Percentiles rank a stretch among this genome's conserved stretches.
These are phyloP conservation scores for Steinernema feltiae DNA, from an alignment of 1,140 invertebrate species.

Conservation along the genomic window DNA sequence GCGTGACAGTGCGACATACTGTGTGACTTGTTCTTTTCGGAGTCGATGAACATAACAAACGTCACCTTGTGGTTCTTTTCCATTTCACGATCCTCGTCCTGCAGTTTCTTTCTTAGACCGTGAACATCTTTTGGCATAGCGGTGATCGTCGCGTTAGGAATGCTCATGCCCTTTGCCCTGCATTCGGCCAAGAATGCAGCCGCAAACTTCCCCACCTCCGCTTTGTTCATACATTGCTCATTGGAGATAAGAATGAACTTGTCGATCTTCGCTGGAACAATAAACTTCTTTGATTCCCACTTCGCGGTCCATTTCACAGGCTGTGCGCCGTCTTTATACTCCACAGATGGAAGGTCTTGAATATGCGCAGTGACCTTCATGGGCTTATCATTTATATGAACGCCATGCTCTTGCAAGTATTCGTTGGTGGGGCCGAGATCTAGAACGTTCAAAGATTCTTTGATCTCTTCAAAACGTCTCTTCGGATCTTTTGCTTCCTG, in stretches of 20 bases:
- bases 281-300: neutral
- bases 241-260: neutral
- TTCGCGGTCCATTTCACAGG: neutral
- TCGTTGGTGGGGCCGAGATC: neutral
- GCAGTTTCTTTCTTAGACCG: too few species aligned
- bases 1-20: neutral
- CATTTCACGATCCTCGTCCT: neutral
- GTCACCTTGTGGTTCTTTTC: neutral
- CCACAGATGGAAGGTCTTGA: neutral
- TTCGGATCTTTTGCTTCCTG: too few species aligned
- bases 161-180: neutral
- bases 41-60: neutral
- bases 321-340: neutral
- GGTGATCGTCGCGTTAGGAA: neutral
- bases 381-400: neutral
- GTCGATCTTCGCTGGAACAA: neutral
- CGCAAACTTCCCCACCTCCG: neutral
- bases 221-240: neutral
- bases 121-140: neutral
- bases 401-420: neutral
- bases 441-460: neutral
- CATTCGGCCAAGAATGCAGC: neutral
- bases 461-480: too few species aligned
- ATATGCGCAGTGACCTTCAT: neutral
- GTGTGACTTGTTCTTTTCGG: neutral